These are phyloP conservation scores for Oreochromis mossambicus DNA, from an alignment of 2,797 vertebrate genomes.

Conservation along the genomic window DNA sequence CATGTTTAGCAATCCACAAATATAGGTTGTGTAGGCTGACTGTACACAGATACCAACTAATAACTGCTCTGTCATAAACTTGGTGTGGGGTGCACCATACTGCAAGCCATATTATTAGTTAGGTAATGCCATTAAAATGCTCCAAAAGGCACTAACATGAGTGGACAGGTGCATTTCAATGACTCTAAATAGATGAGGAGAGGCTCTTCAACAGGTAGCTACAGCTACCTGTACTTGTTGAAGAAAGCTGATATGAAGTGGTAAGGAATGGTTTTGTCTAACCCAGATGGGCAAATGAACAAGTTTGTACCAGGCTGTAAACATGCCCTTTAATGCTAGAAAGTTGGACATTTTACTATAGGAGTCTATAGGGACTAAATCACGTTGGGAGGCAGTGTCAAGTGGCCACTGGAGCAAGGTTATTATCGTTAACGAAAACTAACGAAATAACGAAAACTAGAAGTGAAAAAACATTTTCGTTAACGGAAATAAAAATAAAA, in stretches of 20 bases:
- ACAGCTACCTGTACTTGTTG: neutral
- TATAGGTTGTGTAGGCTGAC: neutral
- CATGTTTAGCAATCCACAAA: fast-evolving
- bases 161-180: fast-evolving
- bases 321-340: neutral
- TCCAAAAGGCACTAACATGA: neutral
- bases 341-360: neutral
- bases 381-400: neutral
- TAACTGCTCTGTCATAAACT: neutral
- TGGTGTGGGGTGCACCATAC: neutral
- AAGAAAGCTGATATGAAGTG: neutral
- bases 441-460: too few species aligned
- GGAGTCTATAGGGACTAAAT: neutral
- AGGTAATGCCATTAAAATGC: neutral
- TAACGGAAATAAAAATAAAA: too few species aligned
- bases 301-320: neutral
- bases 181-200: neutral
- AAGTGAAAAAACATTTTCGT: too few species aligned
- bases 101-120: neutral
- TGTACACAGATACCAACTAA: neutral
- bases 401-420: neutral
- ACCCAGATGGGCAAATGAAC: neutral
- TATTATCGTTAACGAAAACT: too few species aligned
- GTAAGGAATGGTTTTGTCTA: neutral
- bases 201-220: neutral